Base-by-base conservation (phyloP, 1,140 invertebrate genomes). In the Augochlora pura region DNA sequence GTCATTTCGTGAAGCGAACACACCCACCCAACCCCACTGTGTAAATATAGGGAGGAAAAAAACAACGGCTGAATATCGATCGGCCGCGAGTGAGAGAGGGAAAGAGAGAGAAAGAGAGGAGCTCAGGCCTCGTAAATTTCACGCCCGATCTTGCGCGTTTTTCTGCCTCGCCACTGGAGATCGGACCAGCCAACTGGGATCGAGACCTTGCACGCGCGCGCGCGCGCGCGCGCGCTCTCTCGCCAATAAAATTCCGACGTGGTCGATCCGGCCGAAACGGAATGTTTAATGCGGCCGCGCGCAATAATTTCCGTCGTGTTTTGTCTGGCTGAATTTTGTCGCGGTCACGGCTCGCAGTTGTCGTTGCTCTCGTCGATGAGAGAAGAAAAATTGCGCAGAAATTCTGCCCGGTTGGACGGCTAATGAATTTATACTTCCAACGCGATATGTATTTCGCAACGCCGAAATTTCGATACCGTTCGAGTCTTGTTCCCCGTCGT, bases 121-220 rank as follows among this genome's bases (percentile, higher is more conserved):
- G 23, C 23, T 67, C 38, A 74, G 72, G 67, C 39, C 82, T 85
- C 87, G 80, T 89, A 86, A 88, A 87, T 89, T 86, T 88, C 79
- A 85, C 69, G 81, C 77, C 73, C 79, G 70, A 59, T 78, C 66
- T 82, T 73, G 60, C 80, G 74, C 62, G 75, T 78, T 80, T 82
- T 86, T 79, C 46, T 81, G 38, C 52, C 21, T 69, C 72, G 64
- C 66, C 69, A 67, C 59, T 73, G 72, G 59, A 72, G 38, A 76
- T 77, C 46, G 62, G 38, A 27, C 12, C 25, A 60, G n/a, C 12
- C 38, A 5, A 14, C 23, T 21, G 18, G 54, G 21, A 57, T n/a
- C 54, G 54, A 57, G 54, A 57, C 54, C 54, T 57, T 57, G 54
- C n/a, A 21, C 54, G 54, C 54, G 54, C 54, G 54, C 18, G 52